Evolutionary conservation across 1,140 invertebrate species (phyloP).

Genomic region (Pomacea maculata): DNA sequence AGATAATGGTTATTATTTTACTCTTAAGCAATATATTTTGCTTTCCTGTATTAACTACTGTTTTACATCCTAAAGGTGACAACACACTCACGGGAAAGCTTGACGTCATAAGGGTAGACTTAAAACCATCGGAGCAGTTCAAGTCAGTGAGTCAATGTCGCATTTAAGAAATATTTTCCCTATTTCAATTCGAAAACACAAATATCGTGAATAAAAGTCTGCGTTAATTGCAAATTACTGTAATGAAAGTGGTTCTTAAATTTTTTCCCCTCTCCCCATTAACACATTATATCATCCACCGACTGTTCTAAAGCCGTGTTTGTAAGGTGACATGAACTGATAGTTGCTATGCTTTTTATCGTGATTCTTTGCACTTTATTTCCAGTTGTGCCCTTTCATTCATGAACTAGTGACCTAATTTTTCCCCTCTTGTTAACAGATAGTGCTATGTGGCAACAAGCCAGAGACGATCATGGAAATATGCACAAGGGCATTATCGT

Average conservation of each 20-base stretch:
- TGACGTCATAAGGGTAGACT: conserved; percentile 59
- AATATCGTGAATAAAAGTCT: too few relatives aligned
- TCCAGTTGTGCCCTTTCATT: too few relatives aligned
- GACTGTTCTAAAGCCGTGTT: too few relatives aligned
- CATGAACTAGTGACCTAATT: not conserved
- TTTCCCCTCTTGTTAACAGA: conserved; percentile 30
- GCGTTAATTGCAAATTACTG: too few relatives aligned
- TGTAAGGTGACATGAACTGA: too few relatives aligned
- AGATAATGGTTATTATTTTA: not conserved
- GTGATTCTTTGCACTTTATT: too few relatives aligned
- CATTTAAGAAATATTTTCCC: too few relatives aligned
- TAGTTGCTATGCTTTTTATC: too few relatives aligned
- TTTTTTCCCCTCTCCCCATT: too few relatives aligned
- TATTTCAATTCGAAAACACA: too few relatives aligned
- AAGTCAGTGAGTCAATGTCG: conserved; percentile 52
- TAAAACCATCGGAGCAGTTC: conserved; percentile 60
- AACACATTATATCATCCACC: too few relatives aligned
- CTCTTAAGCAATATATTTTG: not conserved
- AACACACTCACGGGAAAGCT: conserved; percentile 53
- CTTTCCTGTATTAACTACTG: conserved; percentile 11
- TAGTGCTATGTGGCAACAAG: conserved; percentile 51
- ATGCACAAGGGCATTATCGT: conserved; percentile 57
- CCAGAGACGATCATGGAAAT: conserved; percentile 64
- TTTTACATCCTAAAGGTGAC: conserved; percentile 49
- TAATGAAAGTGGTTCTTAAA: too few relatives aligned